Conservation (phyloP, 2,888 invertebrate genomes). For the Drosophila pullipes region DNA sequence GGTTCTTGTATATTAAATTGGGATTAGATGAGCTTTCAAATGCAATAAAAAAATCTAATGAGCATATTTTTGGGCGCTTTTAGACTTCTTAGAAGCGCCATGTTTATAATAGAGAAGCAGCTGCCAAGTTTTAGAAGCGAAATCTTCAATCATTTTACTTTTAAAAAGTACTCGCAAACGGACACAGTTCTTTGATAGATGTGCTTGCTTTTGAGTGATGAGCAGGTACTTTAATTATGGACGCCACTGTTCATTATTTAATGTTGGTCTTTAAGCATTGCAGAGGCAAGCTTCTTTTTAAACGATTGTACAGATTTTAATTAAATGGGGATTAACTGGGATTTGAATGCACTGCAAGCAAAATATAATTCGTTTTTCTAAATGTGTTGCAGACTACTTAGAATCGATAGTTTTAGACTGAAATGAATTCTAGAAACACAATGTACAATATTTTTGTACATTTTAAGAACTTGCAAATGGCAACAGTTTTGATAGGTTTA, state of each 20-base stretch:
- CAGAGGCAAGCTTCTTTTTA: too few relatives aligned
- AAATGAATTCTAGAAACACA: too few relatives aligned
- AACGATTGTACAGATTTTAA: not conserved
- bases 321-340: not conserved
- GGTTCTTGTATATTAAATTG: not conserved
- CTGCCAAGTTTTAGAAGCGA: not conserved
- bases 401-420: not conserved
- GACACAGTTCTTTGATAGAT: not conserved
- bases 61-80: not conserved
- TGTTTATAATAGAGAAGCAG: not conserved
- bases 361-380: not conserved
- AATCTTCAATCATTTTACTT: not conserved
- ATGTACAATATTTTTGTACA: not conserved
- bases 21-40: not conserved
- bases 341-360: not conserved
- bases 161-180: not conserved
- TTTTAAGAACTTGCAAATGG: not conserved
- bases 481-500: not conserved
- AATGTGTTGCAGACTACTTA: not conserved
- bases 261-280: too few relatives aligned
- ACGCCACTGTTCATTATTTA: not conserved
- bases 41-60: not conserved
- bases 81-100: not conserved
- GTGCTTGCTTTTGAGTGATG: too few relatives aligned
- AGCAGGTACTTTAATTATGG: conserved; percentile 27